Base-by-base conservation (phyloP, 2,888 invertebrate genomes). In the Acanthosepion lycidas region DNA sequence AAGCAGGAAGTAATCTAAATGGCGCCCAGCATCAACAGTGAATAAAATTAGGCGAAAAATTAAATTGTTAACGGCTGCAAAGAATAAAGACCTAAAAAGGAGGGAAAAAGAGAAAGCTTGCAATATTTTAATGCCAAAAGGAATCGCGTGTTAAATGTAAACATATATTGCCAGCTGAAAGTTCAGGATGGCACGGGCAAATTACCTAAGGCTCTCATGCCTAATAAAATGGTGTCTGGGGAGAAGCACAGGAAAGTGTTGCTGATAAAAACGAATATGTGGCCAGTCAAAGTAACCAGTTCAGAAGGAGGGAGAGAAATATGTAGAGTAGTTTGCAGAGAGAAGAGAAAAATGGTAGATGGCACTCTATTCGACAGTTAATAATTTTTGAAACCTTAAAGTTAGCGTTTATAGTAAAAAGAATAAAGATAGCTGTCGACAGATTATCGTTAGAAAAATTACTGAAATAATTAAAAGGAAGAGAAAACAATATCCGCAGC, bases 1-100 rank as follows among this genome's bases (percentile, higher is more conserved):
- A n/a, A 78, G n/a, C 78, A 78, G 78, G 78, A 78, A 78, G 78
- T 78, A 78, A 78, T 78, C 78, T 78, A 78, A 78, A 78, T 78
- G 78, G n/a, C 78, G 78, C 78, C 78, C 78, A 33, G n/a, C 12
- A 78, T 78, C n/a, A 78, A 78, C 78, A 78, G 78, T 78, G 78
- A 78, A 78, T 78, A 78, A 78, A 78, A 78, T n/a, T 78, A 78
- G n/a, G 12, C 78, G 78, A 78, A 78, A 78, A 78, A 78, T n/a
- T 78, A 78, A 78, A 78, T 78, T 78, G 78, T 78, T 78, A 78
- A 78, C 78, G 78, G n/a, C 78, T 78, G 78, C 12, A 78, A 78
- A 78, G n/a, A 78, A 33, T 78, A 78, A 33, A 78, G n/a, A 78
- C n/a, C 9, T 12, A 33, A n/a, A 78, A 78, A n/a, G 33, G 18